These are phyloP conservation scores for Drosophila neotestacea DNA, from an alignment of 2,888 invertebrate genomes.

Conservation along the genomic window DNA sequence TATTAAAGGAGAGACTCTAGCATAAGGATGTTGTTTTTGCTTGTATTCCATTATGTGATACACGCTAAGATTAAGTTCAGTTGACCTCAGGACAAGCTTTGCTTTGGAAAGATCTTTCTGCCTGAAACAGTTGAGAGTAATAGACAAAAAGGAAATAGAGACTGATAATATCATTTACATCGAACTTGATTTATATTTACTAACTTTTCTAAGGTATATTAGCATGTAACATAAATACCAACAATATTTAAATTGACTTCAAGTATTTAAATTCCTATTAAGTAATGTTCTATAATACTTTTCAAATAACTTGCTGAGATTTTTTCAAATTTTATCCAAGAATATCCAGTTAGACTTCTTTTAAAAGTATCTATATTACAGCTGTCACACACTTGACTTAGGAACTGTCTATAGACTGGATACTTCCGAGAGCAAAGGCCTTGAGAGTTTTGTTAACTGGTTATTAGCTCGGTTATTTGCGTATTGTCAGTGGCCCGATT, in stretches of 20 bases:
- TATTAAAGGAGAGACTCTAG: slow-evolving; percentile 48
- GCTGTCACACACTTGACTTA: slow-evolving; percentile 30
- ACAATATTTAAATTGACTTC: not conserved
- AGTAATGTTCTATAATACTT: not conserved
- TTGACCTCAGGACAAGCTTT: slow-evolving; percentile 12
- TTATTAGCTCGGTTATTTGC: slow-evolving; percentile 32
- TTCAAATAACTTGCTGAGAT: not conserved
- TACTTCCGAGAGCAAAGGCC: slow-evolving; percentile 56
- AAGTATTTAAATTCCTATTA: not conserved
- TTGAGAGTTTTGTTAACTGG: slow-evolving; percentile 57
- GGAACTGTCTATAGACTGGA: slow-evolving; percentile 24
- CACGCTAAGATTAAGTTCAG: slow-evolving; percentile 2
- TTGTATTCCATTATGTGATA: slow-evolving; percentile 1
- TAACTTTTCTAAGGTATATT: not conserved
- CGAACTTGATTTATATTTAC: not conserved
- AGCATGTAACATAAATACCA: not conserved
- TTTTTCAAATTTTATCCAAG: not conserved
- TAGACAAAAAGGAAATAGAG: not conserved
- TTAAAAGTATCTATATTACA: slow-evolving; percentile 16
- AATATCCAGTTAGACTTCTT: slow-evolving; percentile 11
- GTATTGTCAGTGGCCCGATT: slow-evolving; percentile 25
- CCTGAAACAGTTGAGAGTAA: not conserved
- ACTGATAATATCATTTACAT: not conserved
- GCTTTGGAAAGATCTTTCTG: not conserved
- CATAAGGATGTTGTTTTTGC: slow-evolving; percentile 17